Conservation (phyloP, 2,888 invertebrate species). For the Patella depressa region DNA sequence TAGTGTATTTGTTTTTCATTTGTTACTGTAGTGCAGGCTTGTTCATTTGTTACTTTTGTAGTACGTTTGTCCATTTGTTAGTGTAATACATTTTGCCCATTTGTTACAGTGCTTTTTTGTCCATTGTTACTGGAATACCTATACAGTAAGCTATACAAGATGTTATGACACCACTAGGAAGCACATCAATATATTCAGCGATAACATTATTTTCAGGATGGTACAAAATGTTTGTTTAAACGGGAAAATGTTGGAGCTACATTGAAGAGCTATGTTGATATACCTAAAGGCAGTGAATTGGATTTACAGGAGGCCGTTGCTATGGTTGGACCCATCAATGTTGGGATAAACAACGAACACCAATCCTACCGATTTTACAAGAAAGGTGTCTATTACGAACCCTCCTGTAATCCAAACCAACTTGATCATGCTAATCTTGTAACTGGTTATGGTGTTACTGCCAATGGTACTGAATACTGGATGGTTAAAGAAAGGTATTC, state of each 20-base stretch:
- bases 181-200: too few species aligned
- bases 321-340: neutral
- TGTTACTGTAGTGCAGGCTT: too few species aligned
- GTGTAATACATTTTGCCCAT: too few species aligned
- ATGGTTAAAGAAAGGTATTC: neutral
- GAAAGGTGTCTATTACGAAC: neutral
- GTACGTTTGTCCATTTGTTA: too few species aligned
- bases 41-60: too few species aligned
- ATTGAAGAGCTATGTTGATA: neutral
- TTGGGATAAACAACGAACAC: neutral
- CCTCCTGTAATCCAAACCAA: neutral
- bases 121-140: too few species aligned
- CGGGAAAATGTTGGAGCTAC: neutral
- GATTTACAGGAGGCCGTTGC: neutral
- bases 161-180: too few species aligned
- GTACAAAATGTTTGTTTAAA: neutral
- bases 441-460: neutral
- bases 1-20: too few species aligned
- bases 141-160: too few species aligned
- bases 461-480: neutral
- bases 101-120: too few species aligned
- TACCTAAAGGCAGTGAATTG: neutral
- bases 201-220: neutral
- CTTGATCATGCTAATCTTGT: neutral
- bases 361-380: neutral